phyloP scores from a whole-genome alignment of 2,113 vertebrate species.

The Orcinus orca region DNA sequence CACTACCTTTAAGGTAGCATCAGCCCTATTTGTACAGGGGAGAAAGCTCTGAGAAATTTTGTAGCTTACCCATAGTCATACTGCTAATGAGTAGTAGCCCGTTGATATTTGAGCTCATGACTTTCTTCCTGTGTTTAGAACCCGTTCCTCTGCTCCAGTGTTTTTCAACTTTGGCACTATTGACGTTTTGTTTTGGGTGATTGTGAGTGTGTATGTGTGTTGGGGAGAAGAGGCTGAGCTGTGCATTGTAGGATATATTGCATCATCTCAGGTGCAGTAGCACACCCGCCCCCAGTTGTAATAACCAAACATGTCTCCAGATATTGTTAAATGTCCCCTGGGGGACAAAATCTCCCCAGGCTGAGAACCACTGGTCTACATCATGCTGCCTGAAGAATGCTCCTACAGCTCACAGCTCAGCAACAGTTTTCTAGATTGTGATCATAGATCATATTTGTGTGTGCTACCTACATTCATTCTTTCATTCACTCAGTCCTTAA shows the following conservation, averaged over 20 bases:
- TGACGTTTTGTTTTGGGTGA: neutral
- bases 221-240: neutral
- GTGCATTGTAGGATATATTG: neutral
- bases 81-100: neutral
- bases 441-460: neutral
- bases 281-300: neutral
- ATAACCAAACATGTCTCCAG: neutral
- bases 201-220: neutral
- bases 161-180: neutral
- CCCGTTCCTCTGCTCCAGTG: neutral
- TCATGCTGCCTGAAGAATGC: neutral
- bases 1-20: neutral
- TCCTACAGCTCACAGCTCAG: neutral
- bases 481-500: neutral
- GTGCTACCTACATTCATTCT: neutral
- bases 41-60: neutral
- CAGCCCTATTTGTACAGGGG: neutral
- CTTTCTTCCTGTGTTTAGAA: neutral
- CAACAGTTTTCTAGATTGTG: neutral
- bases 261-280: neutral
- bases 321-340: neutral
- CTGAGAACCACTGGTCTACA: neutral
- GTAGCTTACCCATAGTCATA: neutral
- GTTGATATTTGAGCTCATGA: neutral
- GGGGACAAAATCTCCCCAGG: neutral